phyloP scores from a whole-genome alignment of 2,888 invertebrate genomes.

The Netelia fuscicornis region DNA sequence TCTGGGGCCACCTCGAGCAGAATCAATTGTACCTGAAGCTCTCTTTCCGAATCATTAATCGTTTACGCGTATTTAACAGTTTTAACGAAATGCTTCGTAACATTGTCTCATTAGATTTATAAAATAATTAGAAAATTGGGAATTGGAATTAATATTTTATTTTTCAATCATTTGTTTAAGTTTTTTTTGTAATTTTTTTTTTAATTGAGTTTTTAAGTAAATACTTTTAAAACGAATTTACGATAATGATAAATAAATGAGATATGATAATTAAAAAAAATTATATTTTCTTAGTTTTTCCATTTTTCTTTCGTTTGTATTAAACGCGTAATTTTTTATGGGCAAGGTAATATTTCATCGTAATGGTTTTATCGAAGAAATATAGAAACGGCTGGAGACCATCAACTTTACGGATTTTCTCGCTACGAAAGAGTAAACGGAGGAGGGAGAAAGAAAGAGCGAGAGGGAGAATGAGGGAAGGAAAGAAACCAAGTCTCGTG shows the following conservation, averaged over 20 bases:
- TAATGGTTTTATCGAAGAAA: slow-evolving; percentile 6
- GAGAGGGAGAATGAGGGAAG: slow-evolving; percentile 30
- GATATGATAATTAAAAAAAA: background rate
- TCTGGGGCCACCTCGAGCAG: background rate
- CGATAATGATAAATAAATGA: no score
- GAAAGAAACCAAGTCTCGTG: slow-evolving; percentile 46
- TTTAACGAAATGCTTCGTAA: background rate
- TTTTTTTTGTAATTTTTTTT: no score
- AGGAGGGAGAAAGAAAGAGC: background rate
- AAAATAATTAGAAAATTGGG: no score
- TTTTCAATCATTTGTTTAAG: no score
- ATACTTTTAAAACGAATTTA: no score
- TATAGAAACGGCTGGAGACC: slow-evolving; percentile 30
- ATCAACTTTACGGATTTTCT: slow-evolving; percentile 26
- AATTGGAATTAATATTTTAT: no score
- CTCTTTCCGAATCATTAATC: background rate
- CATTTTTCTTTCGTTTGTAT: background rate
- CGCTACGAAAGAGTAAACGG: background rate
- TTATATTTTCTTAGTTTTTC: background rate
- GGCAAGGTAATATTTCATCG: background rate
- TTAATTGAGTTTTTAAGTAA: no score
- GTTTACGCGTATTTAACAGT: background rate
- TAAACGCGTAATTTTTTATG: background rate
- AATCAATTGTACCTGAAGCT: background rate
- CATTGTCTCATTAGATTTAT: no score